A percentile compares a stretch with the other conserved stretches of the same genome.
Evolutionary conservation across 2,113 vertebrate genomes (phyloP).

Genomic region (Chamaea fasciata): DNA sequence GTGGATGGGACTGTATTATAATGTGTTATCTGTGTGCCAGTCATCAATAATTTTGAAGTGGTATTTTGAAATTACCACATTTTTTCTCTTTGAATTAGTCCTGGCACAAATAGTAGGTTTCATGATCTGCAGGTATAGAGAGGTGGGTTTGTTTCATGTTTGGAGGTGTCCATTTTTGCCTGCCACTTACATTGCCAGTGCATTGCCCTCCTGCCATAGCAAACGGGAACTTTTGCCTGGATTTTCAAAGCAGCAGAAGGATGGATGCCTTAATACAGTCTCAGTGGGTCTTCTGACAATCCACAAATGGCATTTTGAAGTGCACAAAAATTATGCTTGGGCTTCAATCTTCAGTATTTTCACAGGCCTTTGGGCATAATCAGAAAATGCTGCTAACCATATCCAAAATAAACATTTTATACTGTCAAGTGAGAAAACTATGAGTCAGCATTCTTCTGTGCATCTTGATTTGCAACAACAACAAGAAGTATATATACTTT

Average conservation of each 20-base stretch:
- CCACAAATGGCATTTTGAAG: not conserved
- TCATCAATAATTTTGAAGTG: not conserved
- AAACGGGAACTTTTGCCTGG: not conserved
- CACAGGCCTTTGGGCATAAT: not conserved
- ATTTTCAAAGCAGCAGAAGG: not conserved
- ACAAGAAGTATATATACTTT: not conserved
- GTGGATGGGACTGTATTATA: not conserved
- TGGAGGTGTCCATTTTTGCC: not conserved
- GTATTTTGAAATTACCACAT: not conserved
- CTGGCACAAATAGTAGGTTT: not conserved
- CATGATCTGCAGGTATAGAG: not conserved
- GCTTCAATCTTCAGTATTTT: not conserved
- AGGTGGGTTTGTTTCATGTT: not conserved
- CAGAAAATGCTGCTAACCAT: not conserved
- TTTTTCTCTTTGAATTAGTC: not conserved
- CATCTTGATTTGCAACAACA: not conserved
- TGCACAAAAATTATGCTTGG: not conserved
- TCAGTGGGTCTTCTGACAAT: not conserved
- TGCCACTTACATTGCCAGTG: not conserved
- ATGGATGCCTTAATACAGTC: not conserved
- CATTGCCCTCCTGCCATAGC: accelerated
- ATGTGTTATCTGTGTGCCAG: not conserved
- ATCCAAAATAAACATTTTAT: not conserved
- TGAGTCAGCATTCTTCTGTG: not conserved
- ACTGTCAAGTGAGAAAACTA: not conserved